A percentile compares a stretch with the other conserved stretches of the same genome.
These are phyloP conservation scores for Lagopus muta DNA, from an alignment of 2,113 vertebrate species.

Conservation along the genomic window DNA sequence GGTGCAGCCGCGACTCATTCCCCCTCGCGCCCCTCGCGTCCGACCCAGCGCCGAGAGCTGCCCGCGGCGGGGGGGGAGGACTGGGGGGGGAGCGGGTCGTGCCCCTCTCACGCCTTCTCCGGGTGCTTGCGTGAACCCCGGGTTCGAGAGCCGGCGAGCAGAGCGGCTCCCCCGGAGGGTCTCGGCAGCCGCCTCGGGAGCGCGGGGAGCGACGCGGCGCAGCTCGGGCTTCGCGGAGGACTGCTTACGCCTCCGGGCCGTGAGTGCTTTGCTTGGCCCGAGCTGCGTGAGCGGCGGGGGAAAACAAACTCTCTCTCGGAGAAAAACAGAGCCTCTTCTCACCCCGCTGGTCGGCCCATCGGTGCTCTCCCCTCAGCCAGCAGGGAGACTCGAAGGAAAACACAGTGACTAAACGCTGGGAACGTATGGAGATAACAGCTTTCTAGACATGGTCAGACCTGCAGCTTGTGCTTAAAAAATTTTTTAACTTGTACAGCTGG, in stretches of 20 bases:
- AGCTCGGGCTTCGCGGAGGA: not conserved
- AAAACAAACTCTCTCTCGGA: not conserved
- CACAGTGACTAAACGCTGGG: not conserved
- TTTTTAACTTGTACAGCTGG: not conserved
- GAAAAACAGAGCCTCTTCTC: not conserved
- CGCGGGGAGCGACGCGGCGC: not conserved
- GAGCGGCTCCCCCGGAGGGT: too few species aligned
- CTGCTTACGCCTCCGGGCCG: not conserved
- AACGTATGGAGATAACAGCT: rapidly evolving
- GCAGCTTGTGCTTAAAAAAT: not conserved
- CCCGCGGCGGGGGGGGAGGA: slow-evolving; percentile 17
- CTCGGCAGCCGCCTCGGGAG: too few species aligned
- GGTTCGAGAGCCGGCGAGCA: too few species aligned
- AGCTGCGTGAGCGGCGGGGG: not conserved
- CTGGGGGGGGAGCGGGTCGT: not conserved
- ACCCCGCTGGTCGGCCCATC: not conserved
- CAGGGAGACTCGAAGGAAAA: not conserved
- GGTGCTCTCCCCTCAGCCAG: not conserved
- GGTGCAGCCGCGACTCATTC: not conserved
- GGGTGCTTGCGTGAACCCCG: not conserved
- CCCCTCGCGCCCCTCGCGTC: not conserved
- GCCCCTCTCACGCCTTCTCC: not conserved
- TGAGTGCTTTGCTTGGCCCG: not conserved
- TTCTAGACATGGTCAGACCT: not conserved
- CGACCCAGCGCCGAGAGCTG: not conserved